Conservation (phyloP, 2,797 vertebrate species). For the Anisognathus igniventris region DNA sequence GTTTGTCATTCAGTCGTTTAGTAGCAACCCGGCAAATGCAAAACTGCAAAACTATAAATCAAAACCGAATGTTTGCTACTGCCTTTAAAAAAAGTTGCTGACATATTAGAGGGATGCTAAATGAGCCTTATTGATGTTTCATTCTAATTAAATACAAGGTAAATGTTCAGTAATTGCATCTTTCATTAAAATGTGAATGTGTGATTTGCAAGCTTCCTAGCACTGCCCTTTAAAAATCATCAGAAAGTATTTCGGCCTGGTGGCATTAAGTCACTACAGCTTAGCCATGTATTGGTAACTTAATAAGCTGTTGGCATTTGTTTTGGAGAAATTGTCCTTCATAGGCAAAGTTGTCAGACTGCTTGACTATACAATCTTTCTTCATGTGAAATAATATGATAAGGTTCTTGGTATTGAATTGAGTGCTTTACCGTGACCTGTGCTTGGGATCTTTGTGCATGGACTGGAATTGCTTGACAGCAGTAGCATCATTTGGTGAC, state of each 20-base stretch:
- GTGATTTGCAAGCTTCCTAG: conserved; percentile 31
- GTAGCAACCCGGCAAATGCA: background rate
- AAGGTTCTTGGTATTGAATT: conserved; percentile 67
- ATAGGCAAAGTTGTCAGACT: conserved; percentile 65
- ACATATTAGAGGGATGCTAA: conserved; percentile 44
- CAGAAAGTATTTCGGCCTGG: conserved; percentile 62
- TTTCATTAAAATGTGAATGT: conserved; percentile 65
- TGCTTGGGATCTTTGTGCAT: conserved; percentile 67
- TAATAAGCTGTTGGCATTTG: conserved; percentile 66
- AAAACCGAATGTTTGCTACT: conserved; percentile 49
- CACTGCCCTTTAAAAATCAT: conserved; percentile 60
- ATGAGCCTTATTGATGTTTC: conserved; percentile 62
- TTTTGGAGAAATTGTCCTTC: conserved; percentile 66
- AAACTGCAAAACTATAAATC: conserved; percentile 38
- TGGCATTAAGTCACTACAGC: conserved; percentile 45
- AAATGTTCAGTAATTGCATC: conserved; percentile 49
- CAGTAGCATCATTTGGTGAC: conserved; percentile 49
- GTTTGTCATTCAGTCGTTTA: background rate
- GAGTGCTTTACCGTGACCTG: conserved; percentile 67
- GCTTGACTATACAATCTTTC: conserved; percentile 68
- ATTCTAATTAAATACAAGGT: conserved; percentile 68
- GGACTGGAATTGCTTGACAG: conserved; percentile 66
- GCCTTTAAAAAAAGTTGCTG: conserved; percentile 49
- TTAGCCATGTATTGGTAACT: conserved; percentile 65
- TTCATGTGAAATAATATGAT: conserved; percentile 67